Evolutionary conservation across 2,888 invertebrate species (phyloP).

Genomic region (Embidobia sp.): DNA sequence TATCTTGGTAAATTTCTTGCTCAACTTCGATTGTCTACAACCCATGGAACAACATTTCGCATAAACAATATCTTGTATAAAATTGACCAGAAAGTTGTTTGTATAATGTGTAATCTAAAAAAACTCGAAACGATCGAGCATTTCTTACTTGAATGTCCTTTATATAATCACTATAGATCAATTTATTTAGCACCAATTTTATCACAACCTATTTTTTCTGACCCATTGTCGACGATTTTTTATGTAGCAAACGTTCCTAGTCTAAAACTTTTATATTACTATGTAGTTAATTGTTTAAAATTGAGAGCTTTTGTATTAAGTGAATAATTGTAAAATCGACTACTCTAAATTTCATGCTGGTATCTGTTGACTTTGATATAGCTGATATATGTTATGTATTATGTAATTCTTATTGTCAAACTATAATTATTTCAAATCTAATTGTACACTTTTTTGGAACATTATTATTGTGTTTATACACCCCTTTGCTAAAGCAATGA

Average conservation of each 20-base stretch:
- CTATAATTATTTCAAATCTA: no score
- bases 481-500: no score
- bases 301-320: not conserved
- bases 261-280: not conserved
- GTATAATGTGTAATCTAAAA: not conserved
- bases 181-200: no score
- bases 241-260: not conserved
- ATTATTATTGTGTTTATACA: no score
- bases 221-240: not conserved
- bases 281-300: not conserved
- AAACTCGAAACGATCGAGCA: slow-evolving; percentile 2
- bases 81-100: not conserved
- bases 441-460: no score
- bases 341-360: no score
- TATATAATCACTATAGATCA: not conserved
- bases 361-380: no score
- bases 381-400: no score
- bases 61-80: not conserved
- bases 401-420: no score
- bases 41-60: not conserved
- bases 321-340: no score
- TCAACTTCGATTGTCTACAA: not conserved
- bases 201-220: not conserved
- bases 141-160: not conserved
- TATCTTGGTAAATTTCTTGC: not conserved